A percentile compares a stretch with the other conserved stretches of the same genome.
Evolutionary conservation across 2,797 vertebrate species (phyloP).

Genomic region (Pangasius djambal): DNA sequence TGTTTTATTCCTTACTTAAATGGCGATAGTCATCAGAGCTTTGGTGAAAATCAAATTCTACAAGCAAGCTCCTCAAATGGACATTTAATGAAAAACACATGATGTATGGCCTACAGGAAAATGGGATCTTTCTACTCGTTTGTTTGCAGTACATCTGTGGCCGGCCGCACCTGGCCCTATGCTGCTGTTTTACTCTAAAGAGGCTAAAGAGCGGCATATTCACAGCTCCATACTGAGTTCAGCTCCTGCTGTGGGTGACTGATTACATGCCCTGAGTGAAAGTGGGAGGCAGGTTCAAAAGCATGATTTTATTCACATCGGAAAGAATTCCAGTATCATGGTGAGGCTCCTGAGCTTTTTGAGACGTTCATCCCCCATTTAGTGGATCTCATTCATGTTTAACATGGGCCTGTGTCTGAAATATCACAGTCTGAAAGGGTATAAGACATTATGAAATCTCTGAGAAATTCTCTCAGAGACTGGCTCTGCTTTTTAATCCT

Average conservation of each 20-base stretch:
- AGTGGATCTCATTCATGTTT: neutral
- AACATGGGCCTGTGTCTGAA: neutral
- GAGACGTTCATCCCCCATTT: neutral
- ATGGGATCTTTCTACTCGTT: neutral
- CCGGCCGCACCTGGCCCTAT: conserved; percentile 33
- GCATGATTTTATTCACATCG: conserved; percentile 4
- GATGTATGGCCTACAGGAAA: neutral
- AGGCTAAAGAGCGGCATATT: conserved; percentile 46
- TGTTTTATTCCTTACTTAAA: neutral
- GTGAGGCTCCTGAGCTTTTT: neutral
- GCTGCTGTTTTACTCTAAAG: conserved; percentile 44
- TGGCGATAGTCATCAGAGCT: neutral
- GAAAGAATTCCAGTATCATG: conserved; percentile 19
- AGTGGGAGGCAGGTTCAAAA: neutral
- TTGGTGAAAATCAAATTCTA: neutral
- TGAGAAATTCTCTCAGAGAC: neutral
- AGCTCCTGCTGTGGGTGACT: conserved; percentile 62
- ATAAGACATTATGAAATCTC: neutral
- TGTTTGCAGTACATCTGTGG: conserved; percentile 42
- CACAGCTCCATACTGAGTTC: conserved; percentile 50
- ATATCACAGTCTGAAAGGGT: neutral
- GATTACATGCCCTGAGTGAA: conserved; percentile 66
- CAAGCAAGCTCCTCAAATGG: neutral
- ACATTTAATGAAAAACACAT: neutral
- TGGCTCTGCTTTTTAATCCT: neutral